A percentile compares a stretch with the other conserved stretches of the same genome.
Evolutionary conservation across 2,113 vertebrate species (phyloP).

Genomic region (Craseonycteris thonglongyai): DNA sequence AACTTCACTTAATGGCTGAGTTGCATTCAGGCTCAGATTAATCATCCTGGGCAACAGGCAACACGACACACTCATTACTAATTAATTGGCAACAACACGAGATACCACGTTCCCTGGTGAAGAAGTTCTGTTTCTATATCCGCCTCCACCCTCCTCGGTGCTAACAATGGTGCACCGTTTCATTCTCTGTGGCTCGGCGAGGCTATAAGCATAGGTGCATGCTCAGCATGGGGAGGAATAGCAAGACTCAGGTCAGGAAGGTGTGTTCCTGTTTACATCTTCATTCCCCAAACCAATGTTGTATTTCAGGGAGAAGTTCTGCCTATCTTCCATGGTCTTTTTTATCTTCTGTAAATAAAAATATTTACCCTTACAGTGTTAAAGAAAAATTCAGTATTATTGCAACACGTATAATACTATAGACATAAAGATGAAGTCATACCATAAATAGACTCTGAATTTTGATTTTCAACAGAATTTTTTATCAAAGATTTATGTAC

Average conservation of each 20-base stretch:
- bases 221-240: not conserved
- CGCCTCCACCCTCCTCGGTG: not conserved
- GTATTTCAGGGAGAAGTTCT: not conserved
- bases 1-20: too few relatives aligned
- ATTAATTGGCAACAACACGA: slow-evolving; percentile 34
- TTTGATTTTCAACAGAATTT: not conserved
- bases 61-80: slow-evolving; percentile 46
- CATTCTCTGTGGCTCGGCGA: not conserved
- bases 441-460: not conserved
- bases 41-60: slow-evolving; percentile 44
- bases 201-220: too few relatives aligned
- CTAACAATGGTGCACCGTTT: not conserved
- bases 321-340: not conserved
- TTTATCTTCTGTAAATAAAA: not conserved
- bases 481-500: not conserved
- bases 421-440: not conserved
- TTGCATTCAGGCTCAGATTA: slow-evolving; percentile 42
- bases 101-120: not conserved
- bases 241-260: not conserved
- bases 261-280: not conserved
- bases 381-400: not conserved
- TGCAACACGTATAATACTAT: not conserved
- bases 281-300: not conserved
- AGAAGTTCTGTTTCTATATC: slow-evolving; percentile 10
- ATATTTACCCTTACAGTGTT: not conserved